A percentile compares a stretch with the other conserved stretches of the same genome.
Evolutionary conservation across 2,113 vertebrate species (phyloP).

Genomic region (Grus americana): DNA sequence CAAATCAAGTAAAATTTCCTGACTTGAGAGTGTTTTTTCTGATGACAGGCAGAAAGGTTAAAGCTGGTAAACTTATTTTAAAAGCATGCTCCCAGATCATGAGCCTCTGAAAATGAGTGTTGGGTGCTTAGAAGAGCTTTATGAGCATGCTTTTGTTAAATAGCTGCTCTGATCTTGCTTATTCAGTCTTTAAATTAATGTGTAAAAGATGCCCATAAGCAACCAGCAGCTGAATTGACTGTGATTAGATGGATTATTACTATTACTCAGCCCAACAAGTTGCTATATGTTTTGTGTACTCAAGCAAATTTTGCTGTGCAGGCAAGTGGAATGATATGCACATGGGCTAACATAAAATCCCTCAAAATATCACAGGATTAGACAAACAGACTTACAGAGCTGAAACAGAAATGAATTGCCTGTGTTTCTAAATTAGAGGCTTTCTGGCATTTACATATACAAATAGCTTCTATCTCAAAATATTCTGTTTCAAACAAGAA

Average conservation of each 20-base stretch:
- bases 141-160: slow-evolving; percentile 59
- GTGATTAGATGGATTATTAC: slow-evolving; percentile 70
- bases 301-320: slow-evolving; percentile 49
- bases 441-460: not conserved
- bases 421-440: not conserved
- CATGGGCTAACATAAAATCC: not conserved
- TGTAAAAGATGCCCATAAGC: slow-evolving; percentile 64
- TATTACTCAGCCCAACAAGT: slow-evolving; percentile 68
- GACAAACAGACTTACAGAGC: not conserved
- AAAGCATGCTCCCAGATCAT: slow-evolving; percentile 23
- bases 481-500: not conserved
- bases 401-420: slow-evolving; percentile 2
- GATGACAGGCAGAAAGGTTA: not conserved
- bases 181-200: slow-evolving; percentile 72
- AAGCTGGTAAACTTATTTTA: slow-evolving; percentile 26
- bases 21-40: not conserved
- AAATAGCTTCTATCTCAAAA: slow-evolving; percentile 9
- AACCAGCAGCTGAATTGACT: slow-evolving; percentile 60
- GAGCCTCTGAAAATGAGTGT: slow-evolving; percentile 41
- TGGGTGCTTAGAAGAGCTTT: slow-evolving; percentile 40
- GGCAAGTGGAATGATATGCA: slow-evolving; percentile 34
- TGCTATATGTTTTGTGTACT: slow-evolving; percentile 64
- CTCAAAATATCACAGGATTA: slow-evolving; percentile 39
- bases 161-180: slow-evolving; percentile 69
- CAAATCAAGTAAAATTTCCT: not conserved